Evolutionary conservation across 2,113 vertebrate species (phyloP).

Genomic region (Etheostoma spectabile): DNA sequence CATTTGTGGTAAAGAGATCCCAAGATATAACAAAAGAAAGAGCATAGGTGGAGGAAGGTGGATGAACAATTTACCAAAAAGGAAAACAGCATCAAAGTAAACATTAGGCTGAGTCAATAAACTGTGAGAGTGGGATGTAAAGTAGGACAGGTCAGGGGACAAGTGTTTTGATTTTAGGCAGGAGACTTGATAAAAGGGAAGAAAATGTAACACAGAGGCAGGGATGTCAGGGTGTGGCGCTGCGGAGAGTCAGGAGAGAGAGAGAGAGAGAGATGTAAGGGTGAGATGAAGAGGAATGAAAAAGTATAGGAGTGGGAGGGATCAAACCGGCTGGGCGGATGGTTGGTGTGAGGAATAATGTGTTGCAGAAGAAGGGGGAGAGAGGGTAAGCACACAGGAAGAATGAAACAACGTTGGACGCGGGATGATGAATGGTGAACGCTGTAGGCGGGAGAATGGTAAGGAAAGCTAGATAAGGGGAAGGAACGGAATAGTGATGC

Average conservation of each 20-base stretch:
- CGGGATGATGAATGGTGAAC: constrained; percentile 55
- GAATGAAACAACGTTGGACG: constrained; percentile 42
- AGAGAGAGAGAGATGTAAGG: constrained; percentile 26
- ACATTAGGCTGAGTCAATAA: constrained; percentile 9
- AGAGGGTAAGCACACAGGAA: constrained; percentile 46
- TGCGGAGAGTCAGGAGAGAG: constrained; percentile 26
- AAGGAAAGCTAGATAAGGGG: constrained; percentile 33
- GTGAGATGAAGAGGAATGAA: constrained; percentile 58
- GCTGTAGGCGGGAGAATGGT: constrained; percentile 35
- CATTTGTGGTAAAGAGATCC: not conserved
- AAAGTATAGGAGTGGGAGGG: constrained; percentile 49
- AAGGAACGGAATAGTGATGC: constrained; percentile 40
- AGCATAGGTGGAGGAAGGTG: not conserved
- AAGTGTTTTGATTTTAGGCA: constrained; percentile 35
- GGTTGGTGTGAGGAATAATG: constrained; percentile 54
- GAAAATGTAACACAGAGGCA: constrained; percentile 14
- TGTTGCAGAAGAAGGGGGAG: constrained; percentile 40
- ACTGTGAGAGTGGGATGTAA: constrained; percentile 5
- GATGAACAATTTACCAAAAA: not conserved
- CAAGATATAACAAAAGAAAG: not conserved
- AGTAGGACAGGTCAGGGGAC: constrained; percentile 19
- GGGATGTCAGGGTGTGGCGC: constrained; percentile 46
- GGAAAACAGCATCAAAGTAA: not conserved
- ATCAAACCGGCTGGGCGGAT: constrained; percentile 34
- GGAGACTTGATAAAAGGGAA: constrained; percentile 33